These are phyloP conservation scores for Phrynocephalus versicolor DNA, from an alignment of 2,113 vertebrate species.

Conservation along the genomic window DNA sequence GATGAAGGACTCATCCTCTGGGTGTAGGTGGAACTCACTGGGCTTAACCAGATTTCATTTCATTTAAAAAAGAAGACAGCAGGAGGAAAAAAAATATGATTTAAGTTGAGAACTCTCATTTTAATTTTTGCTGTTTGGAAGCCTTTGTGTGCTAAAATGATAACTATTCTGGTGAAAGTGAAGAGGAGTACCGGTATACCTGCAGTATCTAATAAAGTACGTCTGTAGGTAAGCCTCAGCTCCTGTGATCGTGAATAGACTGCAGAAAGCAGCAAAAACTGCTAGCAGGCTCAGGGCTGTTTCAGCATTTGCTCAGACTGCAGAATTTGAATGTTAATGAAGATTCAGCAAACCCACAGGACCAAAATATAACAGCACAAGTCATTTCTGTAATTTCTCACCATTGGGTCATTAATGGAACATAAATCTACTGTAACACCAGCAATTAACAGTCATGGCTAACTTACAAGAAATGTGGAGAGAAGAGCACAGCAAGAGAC, in stretches of 20 bases:
- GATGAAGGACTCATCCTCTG: background rate
- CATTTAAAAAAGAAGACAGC: background rate
- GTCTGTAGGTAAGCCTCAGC: background rate
- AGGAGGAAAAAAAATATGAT: background rate
- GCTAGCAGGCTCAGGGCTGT: conserved; percentile 23
- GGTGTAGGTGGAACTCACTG: background rate
- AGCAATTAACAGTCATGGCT: conserved; percentile 19
- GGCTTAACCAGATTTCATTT: conserved; percentile 10
- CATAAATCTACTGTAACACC: conserved; percentile 1
- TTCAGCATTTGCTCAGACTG: conserved; percentile 46
- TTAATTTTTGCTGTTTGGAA: conserved; percentile 6
- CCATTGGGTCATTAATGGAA: conserved; percentile 23
- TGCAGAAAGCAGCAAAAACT: conserved; percentile 22
- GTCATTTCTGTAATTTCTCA: conserved; percentile 39
- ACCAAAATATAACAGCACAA: conserved; percentile 19
- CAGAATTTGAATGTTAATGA: conserved; percentile 47
- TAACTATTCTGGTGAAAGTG: background rate
- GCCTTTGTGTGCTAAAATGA: background rate
- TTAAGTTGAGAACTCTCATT: conserved; percentile 13
- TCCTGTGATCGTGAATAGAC: background rate
- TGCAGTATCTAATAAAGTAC: background rate
- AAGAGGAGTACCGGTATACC: background rate
- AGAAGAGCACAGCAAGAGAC: background rate
- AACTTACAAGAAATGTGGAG: conserved; percentile 31
- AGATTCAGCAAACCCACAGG: conserved; percentile 29